Conservation (phyloP, 2,888 invertebrate species). For the Cyclophora punctaria region DNA sequence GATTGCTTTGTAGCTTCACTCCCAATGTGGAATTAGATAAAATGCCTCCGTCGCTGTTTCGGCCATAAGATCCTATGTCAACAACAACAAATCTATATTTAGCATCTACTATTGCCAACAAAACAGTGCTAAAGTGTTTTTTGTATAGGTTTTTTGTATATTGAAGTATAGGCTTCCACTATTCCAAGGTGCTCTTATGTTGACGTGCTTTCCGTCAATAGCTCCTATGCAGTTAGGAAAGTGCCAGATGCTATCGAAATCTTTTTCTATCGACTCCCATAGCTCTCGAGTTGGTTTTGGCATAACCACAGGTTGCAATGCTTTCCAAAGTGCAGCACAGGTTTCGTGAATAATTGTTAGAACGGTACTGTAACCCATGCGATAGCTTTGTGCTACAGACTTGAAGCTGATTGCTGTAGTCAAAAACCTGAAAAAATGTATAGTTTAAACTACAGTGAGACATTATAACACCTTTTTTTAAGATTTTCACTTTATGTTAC, state of each 20-base stretch:
- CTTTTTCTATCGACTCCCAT: constrained; percentile 6
- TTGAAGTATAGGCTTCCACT: constrained; percentile 12
- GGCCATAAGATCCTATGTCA: constrained; percentile 14
- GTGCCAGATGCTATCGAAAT: constrained; percentile 13
- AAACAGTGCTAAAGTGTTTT: constrained; percentile 13
- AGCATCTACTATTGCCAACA: constrained; percentile 14
- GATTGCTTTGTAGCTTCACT: constrained; percentile 12
- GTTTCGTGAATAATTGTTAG: too few species aligned
- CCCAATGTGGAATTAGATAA: constrained; percentile 15
- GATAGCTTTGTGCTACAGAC: too few species aligned
- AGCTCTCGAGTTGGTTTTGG: constrained; percentile 12
- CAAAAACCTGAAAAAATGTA: too few species aligned
- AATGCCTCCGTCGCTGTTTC: constrained; percentile 9
- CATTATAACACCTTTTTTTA: too few species aligned
- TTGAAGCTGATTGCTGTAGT: too few species aligned
- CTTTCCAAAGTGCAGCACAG: too few species aligned
- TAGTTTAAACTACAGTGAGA: too few species aligned
- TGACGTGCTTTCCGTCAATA: constrained; percentile 11
- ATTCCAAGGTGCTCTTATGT: constrained; percentile 9
- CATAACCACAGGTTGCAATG: constrained; percentile 2
- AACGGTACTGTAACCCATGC: too few species aligned
- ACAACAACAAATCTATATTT: constrained; percentile 15
- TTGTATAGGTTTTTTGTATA: constrained; percentile 18
- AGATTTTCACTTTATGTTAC: too few species aligned
- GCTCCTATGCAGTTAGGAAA: constrained; percentile 17